Percentiles rank a stretch among this genome's conserved stretches.
Evolutionary conservation across 2,888 invertebrate species (phyloP).

Genomic region (Cistogaster globosa): DNA sequence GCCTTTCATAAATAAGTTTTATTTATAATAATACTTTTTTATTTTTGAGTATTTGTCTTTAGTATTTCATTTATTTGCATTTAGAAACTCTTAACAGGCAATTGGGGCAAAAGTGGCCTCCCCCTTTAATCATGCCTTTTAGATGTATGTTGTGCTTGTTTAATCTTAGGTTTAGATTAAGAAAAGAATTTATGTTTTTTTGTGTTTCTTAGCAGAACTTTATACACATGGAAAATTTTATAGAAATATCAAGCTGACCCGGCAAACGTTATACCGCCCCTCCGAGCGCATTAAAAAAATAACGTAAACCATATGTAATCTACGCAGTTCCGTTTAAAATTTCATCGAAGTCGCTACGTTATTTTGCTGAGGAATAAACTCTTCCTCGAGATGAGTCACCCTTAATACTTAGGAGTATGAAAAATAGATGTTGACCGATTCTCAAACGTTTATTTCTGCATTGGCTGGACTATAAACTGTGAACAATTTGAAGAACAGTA

Average conservation of each 20-base stretch:
- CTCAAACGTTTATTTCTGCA: no score
- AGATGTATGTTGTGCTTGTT: slow-evolving; percentile 21
- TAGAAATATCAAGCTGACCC: not conserved
- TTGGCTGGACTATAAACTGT: no score
- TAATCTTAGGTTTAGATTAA: slow-evolving; percentile 59
- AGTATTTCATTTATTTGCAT: slow-evolving; percentile 66
- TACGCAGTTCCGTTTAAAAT: no score
- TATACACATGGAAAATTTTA: slow-evolving; percentile 34
- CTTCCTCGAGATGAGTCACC: no score
- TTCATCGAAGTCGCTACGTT: no score
- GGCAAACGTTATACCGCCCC: no score
- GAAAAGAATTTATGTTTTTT: slow-evolving; percentile 53
- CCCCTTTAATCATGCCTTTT: slow-evolving; percentile 65
- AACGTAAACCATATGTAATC: no score
- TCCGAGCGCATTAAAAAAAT: no score
- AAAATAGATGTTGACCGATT: no score
- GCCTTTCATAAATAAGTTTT: slow-evolving; percentile 63
- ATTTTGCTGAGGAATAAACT: no score
- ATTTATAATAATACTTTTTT: slow-evolving; percentile 41
- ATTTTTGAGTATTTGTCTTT: slow-evolving; percentile 46
- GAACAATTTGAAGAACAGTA: no score
- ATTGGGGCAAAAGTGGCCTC: slow-evolving; percentile 52
- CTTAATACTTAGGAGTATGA: no score
- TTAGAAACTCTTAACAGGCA: slow-evolving; percentile 58
- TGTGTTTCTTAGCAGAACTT: not conserved